Evolutionary conservation across 2,113 vertebrate species (phyloP).

Genomic region (Nycticryphes semicollaris): DNA sequence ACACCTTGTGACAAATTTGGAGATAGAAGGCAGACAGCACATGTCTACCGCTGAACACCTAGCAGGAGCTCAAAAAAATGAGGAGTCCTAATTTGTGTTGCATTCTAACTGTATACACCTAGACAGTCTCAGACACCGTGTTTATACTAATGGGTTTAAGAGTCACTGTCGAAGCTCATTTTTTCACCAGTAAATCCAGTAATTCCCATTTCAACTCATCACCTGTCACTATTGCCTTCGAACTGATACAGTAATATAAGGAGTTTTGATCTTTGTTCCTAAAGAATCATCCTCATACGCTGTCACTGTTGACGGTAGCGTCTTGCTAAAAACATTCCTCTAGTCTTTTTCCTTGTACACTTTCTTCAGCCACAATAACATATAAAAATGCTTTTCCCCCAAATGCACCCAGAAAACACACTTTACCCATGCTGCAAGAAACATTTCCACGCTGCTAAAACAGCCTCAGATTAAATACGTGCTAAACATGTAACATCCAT

Average conservation of each 20-base stretch:
- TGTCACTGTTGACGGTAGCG: background rate
- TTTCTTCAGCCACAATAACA: background rate
- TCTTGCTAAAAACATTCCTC: background rate
- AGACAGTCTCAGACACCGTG: background rate
- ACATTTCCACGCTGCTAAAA: background rate
- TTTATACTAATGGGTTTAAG: background rate
- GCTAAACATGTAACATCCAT: background rate
- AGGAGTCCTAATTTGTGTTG: rapidly evolving
- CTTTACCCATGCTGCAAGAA: background rate
- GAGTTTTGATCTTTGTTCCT: background rate
- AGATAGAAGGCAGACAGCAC: background rate
- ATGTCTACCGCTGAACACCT: background rate
- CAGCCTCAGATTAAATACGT: background rate
- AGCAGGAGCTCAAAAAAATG: background rate
- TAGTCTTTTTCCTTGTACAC: background rate
- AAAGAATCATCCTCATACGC: background rate
- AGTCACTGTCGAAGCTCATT: background rate
- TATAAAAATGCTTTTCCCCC: rapidly evolving
- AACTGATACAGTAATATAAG: background rate
- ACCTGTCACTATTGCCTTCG: background rate
- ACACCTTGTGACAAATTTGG: background rate
- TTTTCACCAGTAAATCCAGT: background rate
- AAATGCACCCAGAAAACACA: background rate
- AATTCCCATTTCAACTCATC: background rate
- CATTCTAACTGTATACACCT: background rate